Evolutionary conservation across 2,113 vertebrate species (phyloP).

Genomic region (Albula goreensis): DNA sequence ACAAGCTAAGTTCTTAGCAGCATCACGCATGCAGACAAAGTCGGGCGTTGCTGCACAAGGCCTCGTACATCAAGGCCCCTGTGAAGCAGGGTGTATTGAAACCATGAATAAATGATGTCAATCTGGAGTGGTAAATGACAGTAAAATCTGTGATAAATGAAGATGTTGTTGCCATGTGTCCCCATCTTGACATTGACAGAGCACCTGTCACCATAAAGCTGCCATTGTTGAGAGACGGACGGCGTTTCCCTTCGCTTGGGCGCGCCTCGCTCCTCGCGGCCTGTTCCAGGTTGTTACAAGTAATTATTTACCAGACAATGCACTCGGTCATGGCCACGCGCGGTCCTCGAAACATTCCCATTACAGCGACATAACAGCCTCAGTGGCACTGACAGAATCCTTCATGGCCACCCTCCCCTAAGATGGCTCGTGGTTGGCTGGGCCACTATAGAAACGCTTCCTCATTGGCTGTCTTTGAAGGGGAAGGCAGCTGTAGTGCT

Average conservation of each 20-base stretch:
- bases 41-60: neutral
- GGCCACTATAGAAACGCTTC: neutral
- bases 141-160: neutral
- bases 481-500: neutral
- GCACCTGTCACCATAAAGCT: neutral
- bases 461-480: neutral
- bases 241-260: neutral
- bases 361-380: neutral
- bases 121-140: neutral
- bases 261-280: neutral
- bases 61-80: neutral
- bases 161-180: neutral
- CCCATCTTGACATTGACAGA: conserved; percentile 12
- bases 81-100: neutral
- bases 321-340: conserved; percentile 7
- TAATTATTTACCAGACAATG: conserved; percentile 33
- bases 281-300: conserved; percentile 21
- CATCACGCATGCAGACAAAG: neutral
- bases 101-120: neutral
- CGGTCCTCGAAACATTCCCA: neutral
- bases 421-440: neutral
- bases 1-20: neutral
- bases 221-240: neutral
- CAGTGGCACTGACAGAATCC: neutral
- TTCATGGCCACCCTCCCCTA: neutral